Conservation (phyloP, 2,888 invertebrate species). For the Noctua janthina region DNA sequence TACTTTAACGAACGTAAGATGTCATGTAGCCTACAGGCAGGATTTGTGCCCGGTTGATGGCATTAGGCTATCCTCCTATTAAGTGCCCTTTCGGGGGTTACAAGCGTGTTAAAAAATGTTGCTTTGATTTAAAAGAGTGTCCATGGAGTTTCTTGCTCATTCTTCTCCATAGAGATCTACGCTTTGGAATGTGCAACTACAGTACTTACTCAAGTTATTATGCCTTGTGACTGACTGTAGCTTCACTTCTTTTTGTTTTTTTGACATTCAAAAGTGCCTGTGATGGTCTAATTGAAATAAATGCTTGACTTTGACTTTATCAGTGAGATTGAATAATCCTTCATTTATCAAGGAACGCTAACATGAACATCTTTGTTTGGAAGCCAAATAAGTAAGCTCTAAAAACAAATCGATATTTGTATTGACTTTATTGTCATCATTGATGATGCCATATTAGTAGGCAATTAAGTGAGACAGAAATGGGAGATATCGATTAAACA, state of each 20-base stretch:
- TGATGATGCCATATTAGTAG: conserved; percentile 23
- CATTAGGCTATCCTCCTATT: background rate
- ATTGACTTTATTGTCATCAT: background rate
- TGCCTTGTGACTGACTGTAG: no score
- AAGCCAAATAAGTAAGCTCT: background rate
- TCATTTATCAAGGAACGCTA: background rate
- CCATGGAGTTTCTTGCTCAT: no score
- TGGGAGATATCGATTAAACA: conserved; percentile 43
- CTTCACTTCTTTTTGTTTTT: no score
- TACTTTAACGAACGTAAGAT: background rate
- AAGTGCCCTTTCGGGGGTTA: background rate
- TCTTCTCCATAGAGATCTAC: no score
- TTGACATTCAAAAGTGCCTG: no score
- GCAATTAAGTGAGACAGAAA: conserved; percentile 28
- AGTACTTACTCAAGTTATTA: no score
- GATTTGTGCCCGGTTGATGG: background rate
- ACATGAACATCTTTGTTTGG: background rate
- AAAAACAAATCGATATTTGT: background rate
- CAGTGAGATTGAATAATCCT: background rate
- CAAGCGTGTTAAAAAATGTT: background rate
- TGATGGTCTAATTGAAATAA: no score
- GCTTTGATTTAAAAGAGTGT: background rate
- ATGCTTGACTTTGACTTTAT: no score
- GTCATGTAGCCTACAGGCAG: background rate
- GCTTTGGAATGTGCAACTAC: no score